These are phyloP conservation scores for Phoeniculus purpureus DNA, from an alignment of 2,797 vertebrate genomes.

Conservation along the genomic window DNA sequence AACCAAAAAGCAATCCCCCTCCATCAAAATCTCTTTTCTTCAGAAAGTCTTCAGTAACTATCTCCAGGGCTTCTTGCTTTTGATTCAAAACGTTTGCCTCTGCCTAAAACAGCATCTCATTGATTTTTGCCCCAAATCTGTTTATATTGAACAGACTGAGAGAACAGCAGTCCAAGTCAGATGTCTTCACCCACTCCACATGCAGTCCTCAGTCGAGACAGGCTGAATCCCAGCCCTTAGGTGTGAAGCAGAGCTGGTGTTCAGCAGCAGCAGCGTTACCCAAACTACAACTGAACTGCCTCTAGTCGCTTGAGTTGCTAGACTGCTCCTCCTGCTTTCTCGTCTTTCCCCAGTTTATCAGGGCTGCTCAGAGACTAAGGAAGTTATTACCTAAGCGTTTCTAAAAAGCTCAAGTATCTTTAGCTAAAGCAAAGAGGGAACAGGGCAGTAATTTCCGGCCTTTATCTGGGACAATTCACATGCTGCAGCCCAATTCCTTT, in stretches of 20 bases:
- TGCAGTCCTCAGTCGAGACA: neutral
- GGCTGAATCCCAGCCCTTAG: neutral
- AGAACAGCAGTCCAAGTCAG: neutral
- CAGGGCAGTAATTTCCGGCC: neutral
- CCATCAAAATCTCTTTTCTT: neutral
- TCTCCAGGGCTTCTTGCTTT: neutral
- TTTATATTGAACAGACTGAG: neutral
- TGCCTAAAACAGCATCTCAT: neutral
- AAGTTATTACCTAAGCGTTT: neutral
- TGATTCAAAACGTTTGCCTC: neutral
- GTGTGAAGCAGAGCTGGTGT: fast-evolving
- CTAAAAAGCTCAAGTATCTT: neutral
- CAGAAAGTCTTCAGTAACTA: neutral
- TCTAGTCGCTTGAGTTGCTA: neutral
- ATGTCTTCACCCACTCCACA: neutral
- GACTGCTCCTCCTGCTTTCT: neutral
- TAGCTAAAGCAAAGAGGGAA: neutral
- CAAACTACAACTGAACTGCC: neutral
- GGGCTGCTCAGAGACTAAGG: neutral
- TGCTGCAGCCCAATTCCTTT: neutral
- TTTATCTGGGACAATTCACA: neutral
- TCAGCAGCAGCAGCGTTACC: neutral
- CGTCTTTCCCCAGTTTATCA: neutral
- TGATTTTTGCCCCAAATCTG: neutral
- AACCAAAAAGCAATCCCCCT: neutral